These are phyloP conservation scores for Lepus townsendii DNA, from an alignment of 2,797 vertebrate genomes.

Conservation along the genomic window DNA sequence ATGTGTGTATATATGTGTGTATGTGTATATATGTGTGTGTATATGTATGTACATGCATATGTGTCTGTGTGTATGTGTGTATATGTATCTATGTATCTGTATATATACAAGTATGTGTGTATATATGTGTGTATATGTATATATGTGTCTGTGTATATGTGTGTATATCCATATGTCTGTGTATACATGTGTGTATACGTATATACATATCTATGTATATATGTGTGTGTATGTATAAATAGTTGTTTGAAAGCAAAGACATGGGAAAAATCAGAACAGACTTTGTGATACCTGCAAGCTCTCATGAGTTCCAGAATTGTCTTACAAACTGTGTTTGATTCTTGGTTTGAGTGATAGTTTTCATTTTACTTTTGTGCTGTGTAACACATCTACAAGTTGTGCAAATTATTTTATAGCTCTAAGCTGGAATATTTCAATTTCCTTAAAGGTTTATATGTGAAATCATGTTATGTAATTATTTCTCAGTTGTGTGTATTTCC, in stretches of 20 bases:
- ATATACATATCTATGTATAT: neutral
- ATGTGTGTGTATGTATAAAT: neutral
- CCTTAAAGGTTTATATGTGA: neutral
- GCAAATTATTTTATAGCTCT: neutral
- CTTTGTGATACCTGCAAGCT: neutral
- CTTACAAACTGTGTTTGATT: neutral
- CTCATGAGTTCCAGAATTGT: neutral
- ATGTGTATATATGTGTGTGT: neutral
- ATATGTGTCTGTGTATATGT: too few species aligned
- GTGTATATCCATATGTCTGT: too few species aligned
- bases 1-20: neutral
- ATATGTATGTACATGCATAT: too few species aligned
- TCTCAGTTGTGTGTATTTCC: slow-evolving; percentile 25
- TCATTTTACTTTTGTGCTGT: neutral
- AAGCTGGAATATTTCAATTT: neutral
- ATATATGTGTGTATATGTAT: too few species aligned
- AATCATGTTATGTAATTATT: neutral
- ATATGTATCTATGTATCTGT: too few species aligned
- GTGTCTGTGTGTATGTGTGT: too few species aligned
- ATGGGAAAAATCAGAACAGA: neutral
- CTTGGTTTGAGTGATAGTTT: neutral
- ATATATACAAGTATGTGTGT: neutral
- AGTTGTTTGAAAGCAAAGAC: neutral
- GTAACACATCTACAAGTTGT: neutral
- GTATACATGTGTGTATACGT: too few species aligned